Base-by-base conservation (phyloP, 1,140 invertebrate genomes). In the Papilio machaon region DNA sequence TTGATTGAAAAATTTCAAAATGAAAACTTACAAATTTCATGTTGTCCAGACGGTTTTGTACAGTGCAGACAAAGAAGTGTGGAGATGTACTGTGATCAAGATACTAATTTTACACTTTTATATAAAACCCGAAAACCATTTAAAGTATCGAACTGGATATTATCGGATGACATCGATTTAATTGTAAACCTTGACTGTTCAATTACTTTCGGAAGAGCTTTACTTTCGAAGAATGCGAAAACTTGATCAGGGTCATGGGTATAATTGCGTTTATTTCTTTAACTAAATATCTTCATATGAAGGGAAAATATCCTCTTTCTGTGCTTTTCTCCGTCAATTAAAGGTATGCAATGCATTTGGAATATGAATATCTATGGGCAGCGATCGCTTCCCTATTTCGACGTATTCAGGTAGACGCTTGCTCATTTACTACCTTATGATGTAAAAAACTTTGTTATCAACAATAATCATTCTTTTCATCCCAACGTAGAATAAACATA, bases 11-110 rank as follows among this genome's bases (percentile, higher is more conserved):
- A 35, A 86, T 77, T 84, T 85, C 52, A 15, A 78, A 81, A 54
- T 19, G 23, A 73, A 81, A 64, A 49, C 84, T 86, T 82, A 91
- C 88, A 85, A 88, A 81, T 13, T 85, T 86, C 89, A 91, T 88
- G 58, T 86, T 80, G 79, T 79, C 47, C n/a, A 35, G 64, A 70
- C 70, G 30, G 9, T n/a, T 60, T 58, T 46, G 6, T 19, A 35
- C 30, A n/a, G 19, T 58, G 49, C 2, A 10, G 10, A 77, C 17
- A 35, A n/a, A 54, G 23, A 35, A 58, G 35, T 77, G 30, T 9
- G 49, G 47, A 79, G 38, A 64, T 84, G 79, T 30, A 84, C 77
- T 85, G 84, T 84, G 82, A 74, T 58, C 67, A 78, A 47, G 49
- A 82, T 74, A 74, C 75, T 75, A 77, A 64, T 47, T 30, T 76